These are phyloP conservation scores for Gila robusta DNA, from an alignment of 2,797 vertebrate genomes.

Conservation along the genomic window DNA sequence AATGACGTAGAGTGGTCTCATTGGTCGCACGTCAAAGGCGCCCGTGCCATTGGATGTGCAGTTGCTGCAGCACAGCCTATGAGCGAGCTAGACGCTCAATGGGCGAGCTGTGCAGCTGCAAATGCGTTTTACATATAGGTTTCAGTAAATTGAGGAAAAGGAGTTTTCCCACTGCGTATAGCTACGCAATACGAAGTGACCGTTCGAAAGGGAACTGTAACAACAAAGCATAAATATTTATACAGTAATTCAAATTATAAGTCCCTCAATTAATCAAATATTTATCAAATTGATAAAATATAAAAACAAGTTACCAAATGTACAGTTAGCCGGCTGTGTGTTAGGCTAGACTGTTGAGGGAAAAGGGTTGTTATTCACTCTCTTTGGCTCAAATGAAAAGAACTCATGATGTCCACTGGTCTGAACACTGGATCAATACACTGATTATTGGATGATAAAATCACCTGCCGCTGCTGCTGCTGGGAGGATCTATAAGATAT, in stretches of 20 bases:
- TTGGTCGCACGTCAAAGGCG: too few species aligned
- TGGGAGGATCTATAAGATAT: slow-evolving; percentile 72
- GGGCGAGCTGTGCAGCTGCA: too few species aligned
- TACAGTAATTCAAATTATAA: background rate
- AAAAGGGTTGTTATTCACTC: slow-evolving; percentile 64
- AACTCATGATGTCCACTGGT: slow-evolving; percentile 73
- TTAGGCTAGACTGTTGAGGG: background rate
- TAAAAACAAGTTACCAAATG: background rate
- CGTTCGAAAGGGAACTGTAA: too few species aligned
- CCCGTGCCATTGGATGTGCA: too few species aligned
- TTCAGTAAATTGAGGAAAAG: too few species aligned
- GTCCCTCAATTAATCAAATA: background rate
- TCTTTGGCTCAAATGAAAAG: slow-evolving; percentile 73
- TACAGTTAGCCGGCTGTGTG: background rate
- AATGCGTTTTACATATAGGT: too few species aligned
- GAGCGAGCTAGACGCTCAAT: too few species aligned
- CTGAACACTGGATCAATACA: slow-evolving; percentile 77
- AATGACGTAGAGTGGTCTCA: too few species aligned
- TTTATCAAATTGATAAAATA: background rate
- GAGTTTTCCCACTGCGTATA: too few species aligned
- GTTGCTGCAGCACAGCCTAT: too few species aligned
- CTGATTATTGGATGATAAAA: slow-evolving; percentile 79
- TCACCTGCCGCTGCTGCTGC: slow-evolving; percentile 68
- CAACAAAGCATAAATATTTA: background rate
- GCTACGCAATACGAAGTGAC: too few species aligned